phyloP scores from a whole-genome alignment of 2,797 vertebrate species.

The Tympanoctomys barrerae region DNA sequence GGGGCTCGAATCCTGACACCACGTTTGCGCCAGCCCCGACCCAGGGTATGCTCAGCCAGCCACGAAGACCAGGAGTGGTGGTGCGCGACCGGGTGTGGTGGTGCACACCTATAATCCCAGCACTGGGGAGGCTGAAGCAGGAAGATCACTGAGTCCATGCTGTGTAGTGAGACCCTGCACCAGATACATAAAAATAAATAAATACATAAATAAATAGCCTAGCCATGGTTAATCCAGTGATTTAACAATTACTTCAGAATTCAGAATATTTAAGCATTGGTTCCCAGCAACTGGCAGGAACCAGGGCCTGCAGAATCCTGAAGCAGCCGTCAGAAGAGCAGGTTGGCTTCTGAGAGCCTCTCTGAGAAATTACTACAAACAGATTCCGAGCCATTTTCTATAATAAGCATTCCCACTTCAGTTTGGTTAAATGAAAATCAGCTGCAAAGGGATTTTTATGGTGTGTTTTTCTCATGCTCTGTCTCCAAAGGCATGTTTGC shows the following conservation, averaged over 20 bases:
- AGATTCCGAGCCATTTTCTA: conserved; percentile 74
- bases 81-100: too few relatives aligned
- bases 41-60: too few relatives aligned
- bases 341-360: conserved; percentile 39
- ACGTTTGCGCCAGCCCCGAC: too few relatives aligned
- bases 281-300: neutral
- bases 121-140: too few relatives aligned
- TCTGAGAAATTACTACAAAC: conserved; percentile 67
- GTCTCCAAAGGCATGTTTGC: conserved; percentile 64
- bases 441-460: conserved; percentile 62
- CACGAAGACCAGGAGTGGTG: too few relatives aligned
- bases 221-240: neutral
- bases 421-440: conserved; percentile 78
- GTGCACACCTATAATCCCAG: too few relatives aligned
- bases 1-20: too few relatives aligned
- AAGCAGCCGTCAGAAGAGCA: conserved; percentile 56
- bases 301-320: neutral
- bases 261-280: conserved; percentile 1
- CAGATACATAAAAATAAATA: too few relatives aligned
- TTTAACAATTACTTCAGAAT: neutral
- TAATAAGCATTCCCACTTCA: conserved; percentile 78
- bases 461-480: conserved; percentile 54
- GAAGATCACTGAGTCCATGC: too few relatives aligned
- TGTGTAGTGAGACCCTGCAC: too few relatives aligned
- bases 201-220: too few relatives aligned